Base-by-base conservation (phyloP, 2,888 invertebrate species). In the Nymphalis polychloros region DNA sequence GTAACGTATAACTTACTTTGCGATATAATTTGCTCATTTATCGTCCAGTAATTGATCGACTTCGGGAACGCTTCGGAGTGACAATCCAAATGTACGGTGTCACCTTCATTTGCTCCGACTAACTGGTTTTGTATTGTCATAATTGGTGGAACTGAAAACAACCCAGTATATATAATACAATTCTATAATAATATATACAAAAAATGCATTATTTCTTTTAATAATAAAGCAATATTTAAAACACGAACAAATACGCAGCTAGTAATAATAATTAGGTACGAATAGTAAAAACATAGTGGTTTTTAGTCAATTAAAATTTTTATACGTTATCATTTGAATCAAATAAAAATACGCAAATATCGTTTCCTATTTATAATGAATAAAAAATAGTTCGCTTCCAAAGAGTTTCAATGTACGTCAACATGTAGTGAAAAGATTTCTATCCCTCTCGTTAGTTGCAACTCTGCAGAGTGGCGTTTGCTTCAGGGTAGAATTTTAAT, bases 41-140 rank as follows among this genome's bases (percentile, higher is more conserved):
- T 94, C 64, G 95, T 95, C 96, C 96, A 96, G 85, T 96, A 96
- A 89, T 96, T 96, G 80, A 96, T 95, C 71, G 96, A 95, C 84
- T 94, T 95, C 46, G 96, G 96, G 81, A 94, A 96, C 27, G 96
- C 96, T 87, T 96, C 96, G 20, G 96, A 95, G 81, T 95, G 94
- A 79, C 96, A 96, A 79, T 96, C 96, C 73, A 96, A 87, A 61
- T 94, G 94, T 78, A 96, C 94, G 73, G 94, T 93, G 77, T 96
- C 95, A 31, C 95, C 95, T 79, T 94, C 94, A 76, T 94, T 94
- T 1, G 95, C 95, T 49, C 96, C 96, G 6, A 96, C 95, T 80
- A 96, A 91, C 86, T 96, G 96, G 86, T 96, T 95, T 80, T 95
- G 95, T 84, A 96, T 95, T 93, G 94, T 95, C 84, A 96, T 95